Evolutionary conservation across 37 sponge, comb jelly and placozoan species (phyloP).

Genomic region (Mnemiopsis leidyi): DNA sequence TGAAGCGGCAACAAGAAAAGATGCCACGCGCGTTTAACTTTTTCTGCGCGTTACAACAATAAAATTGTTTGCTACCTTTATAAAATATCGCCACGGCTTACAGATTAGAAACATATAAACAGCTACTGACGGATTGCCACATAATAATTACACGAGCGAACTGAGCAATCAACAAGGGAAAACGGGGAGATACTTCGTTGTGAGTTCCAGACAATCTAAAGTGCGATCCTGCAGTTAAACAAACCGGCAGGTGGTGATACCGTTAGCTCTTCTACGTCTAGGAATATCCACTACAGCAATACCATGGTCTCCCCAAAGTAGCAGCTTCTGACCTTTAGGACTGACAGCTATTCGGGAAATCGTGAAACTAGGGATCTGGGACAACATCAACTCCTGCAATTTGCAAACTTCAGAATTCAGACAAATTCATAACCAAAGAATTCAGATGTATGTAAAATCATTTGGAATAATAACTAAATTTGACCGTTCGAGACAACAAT

Average conservation of each 20-base stretch:
- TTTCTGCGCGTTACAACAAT: background rate
- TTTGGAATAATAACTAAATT: too few relatives aligned
- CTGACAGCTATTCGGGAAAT: background rate
- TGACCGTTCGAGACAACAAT: too few relatives aligned
- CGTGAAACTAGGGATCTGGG: conserved; percentile 33
- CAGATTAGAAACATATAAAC: too few relatives aligned
- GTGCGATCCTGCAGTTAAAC: background rate
- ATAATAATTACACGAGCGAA: too few relatives aligned
- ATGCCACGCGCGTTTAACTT: too few relatives aligned
- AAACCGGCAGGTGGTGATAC: background rate
- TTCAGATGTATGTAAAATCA: too few relatives aligned
- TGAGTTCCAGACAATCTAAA: too few relatives aligned
- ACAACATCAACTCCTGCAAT: conserved; percentile 37
- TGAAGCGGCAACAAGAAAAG: background rate
- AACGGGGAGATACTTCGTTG: too few relatives aligned
- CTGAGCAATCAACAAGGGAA: too few relatives aligned
- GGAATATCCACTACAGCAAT: conserved; percentile 13
- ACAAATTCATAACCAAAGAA: too few relatives aligned
- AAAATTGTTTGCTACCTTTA: background rate
- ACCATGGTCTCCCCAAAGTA: background rate
- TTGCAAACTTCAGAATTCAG: too few relatives aligned
- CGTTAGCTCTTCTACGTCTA: background rate
- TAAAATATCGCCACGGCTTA: background rate
- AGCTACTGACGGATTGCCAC: too few relatives aligned
- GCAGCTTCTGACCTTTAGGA: background rate